phyloP scores from a whole-genome alignment of 2,888 invertebrate genomes.

The Amblyteles armatorius region DNA sequence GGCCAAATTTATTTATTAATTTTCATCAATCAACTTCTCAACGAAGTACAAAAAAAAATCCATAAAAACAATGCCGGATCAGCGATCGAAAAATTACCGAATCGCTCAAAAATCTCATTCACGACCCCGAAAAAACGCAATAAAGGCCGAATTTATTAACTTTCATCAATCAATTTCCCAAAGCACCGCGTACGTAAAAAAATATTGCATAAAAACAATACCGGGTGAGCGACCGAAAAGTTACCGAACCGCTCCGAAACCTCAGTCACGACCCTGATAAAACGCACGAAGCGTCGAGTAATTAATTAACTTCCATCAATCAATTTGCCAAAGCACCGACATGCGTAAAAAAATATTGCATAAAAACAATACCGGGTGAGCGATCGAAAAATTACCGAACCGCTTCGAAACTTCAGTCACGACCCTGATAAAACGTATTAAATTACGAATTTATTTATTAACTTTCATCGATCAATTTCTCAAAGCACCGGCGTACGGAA shows the following conservation, averaged over 20 bases:
- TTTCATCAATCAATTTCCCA: not conserved
- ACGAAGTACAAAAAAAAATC: not conserved
- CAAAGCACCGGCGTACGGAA: not conserved
- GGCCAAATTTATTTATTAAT: not conserved
- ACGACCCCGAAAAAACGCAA: not conserved
- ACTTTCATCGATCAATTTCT: not conserved
- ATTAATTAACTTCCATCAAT: not conserved
- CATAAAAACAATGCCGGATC: constrained; percentile 44
- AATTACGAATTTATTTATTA: not conserved
- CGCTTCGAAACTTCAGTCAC: not conserved
- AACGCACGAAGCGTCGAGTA: not conserved
- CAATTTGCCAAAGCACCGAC: not conserved
- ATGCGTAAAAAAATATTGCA: not conserved
- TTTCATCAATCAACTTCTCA: not conserved
- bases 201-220: constrained; percentile 9
- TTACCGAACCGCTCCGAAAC: constrained; percentile 8
- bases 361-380: constrained; percentile 52
- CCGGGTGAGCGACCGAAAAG: constrained; percentile 46
- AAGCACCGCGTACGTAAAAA: too few species aligned
- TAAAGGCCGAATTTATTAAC: not conserved
- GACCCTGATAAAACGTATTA: not conserved
- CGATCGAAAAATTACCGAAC: constrained; percentile 5
- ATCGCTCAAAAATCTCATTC: not conserved
- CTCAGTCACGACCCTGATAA: not conserved
- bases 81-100: constrained; percentile 10